A percentile compares a stretch with the other conserved stretches of the same genome.
phyloP scores from a whole-genome alignment of 2,888 invertebrate species.

The Scaptomyza reducta region DNA sequence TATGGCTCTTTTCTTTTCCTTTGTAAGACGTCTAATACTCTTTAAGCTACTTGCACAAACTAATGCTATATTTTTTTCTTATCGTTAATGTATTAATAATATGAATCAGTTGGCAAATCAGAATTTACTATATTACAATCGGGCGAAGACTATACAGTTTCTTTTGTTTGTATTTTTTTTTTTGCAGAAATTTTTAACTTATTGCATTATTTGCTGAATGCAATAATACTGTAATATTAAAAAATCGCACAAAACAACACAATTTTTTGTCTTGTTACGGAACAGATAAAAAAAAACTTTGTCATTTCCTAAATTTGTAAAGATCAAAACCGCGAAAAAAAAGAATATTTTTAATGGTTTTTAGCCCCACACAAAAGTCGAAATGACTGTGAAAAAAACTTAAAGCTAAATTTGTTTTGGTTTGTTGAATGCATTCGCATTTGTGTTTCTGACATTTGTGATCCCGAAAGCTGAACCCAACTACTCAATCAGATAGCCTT shows the following conservation, averaged over 20 bases:
- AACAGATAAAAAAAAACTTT: background rate
- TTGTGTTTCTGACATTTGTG: slow-evolving; percentile 60
- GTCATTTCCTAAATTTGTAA: no score
- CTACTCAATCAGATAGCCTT: slow-evolving; percentile 87
- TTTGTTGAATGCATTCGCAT: slow-evolving; percentile 31
- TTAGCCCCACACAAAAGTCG: background rate
- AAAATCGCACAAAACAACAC: no score
- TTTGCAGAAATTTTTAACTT: no score
- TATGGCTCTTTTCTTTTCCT: background rate
- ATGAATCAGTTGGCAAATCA: slow-evolving; percentile 4
- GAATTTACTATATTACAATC: background rate
- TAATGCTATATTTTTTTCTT: background rate
- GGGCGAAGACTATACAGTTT: background rate
- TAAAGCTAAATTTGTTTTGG: slow-evolving; percentile 34
- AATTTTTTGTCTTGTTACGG: no score
- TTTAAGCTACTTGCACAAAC: background rate
- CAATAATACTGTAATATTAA: no score
- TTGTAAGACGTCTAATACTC: slow-evolving; percentile 2
- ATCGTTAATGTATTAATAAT: slow-evolving; percentile 5
- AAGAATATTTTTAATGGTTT: background rate
- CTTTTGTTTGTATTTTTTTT: no score
- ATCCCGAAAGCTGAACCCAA: slow-evolving; percentile 4
- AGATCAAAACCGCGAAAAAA: no score
- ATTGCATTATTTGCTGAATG: no score
- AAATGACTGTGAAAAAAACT: slow-evolving; percentile 9